Evolutionary conservation across 2,888 invertebrate genomes (phyloP), one percentile per base, ranked within the genome.

Genomic region (Frankliniella fusca): DNA sequence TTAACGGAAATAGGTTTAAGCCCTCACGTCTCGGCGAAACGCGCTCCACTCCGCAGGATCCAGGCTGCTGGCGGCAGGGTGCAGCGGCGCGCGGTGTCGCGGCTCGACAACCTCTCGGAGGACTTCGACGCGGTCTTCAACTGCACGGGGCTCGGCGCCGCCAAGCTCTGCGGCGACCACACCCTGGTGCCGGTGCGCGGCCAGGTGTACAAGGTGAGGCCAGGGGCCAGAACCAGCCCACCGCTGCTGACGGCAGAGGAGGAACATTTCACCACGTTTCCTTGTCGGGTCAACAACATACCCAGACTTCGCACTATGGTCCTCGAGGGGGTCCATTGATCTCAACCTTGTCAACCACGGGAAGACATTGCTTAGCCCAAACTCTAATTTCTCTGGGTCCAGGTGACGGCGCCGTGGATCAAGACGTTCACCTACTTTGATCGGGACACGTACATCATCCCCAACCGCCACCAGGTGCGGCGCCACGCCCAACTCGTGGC

Each of bases 391-490:
- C n/a, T n/a, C n/a, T n/a, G n/a, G n/a, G n/a, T n/a, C n/a, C n/a
- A 93, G 92, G 92, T 93, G 0, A 91, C 91, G 82, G 97, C 97
- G 0, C 96, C 97, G 0, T 97, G 97, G 96, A 89, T 97, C 80
- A 96, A 96, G 88, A 93, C 93, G 12, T 96, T 95, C 82, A 94
- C 94, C 86, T 97, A 95, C 86, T 94, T 93, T 0, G 97, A 97
- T 86, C 91, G 92, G 83, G 95, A 96, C 85, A 94, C 96, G 0
- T 97, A 97, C 87, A 91, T 97, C 2, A 91, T 97, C 83, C 97
- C 97, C 9, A 94, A 93, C 0, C 90, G 93, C 84, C 91, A 93
- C 54, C 80, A 81, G 84, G 92, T 92, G 70, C 20, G 70, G 23
- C 18, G 54, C 54, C 15, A 15, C 54, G 54, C 54, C 54, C 3